Conservation (phyloP, 2,113 vertebrate genomes). For the Solea solea region DNA sequence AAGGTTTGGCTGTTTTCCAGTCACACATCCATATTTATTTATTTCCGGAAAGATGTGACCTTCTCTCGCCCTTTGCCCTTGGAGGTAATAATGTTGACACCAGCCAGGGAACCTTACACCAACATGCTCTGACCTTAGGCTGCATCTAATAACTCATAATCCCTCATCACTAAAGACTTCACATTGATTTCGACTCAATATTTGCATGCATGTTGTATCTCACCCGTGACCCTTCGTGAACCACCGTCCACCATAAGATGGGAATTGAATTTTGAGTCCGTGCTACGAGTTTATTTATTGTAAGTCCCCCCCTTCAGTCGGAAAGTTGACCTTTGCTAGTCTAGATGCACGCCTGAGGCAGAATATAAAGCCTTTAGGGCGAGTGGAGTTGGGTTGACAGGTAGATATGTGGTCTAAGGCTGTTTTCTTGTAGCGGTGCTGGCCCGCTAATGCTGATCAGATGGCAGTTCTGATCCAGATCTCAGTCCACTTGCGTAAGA, state of each 20-base stretch:
- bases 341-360: slow-evolving; percentile 4
- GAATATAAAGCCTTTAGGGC: background rate
- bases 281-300: slow-evolving; percentile 31
- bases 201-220: slow-evolving; percentile 23
- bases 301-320: background rate
- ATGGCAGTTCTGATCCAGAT: background rate
- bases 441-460: background rate
- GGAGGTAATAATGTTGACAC: slow-evolving; percentile 22
- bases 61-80: slow-evolving; percentile 13
- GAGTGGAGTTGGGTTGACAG: background rate
- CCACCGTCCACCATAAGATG: background rate
- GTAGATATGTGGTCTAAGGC: background rate
- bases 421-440: background rate
- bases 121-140: slow-evolving; percentile 15
- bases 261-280: slow-evolving; percentile 23
- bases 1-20: background rate
- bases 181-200: slow-evolving; percentile 35
- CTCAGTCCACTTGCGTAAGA: background rate
- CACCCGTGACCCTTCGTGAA: slow-evolving; percentile 12
- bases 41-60: slow-evolving; percentile 24
- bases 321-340: slow-evolving; percentile 23
- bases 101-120: slow-evolving; percentile 7
- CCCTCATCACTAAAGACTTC: slow-evolving; percentile 13
- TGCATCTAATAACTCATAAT: slow-evolving; percentile 25
- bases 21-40: slow-evolving; percentile 8